Evolutionary conservation across 1,140 invertebrate species (phyloP), one percentile per base, ranked within the genome.

Genomic region (Drosophila obscura): DNA sequence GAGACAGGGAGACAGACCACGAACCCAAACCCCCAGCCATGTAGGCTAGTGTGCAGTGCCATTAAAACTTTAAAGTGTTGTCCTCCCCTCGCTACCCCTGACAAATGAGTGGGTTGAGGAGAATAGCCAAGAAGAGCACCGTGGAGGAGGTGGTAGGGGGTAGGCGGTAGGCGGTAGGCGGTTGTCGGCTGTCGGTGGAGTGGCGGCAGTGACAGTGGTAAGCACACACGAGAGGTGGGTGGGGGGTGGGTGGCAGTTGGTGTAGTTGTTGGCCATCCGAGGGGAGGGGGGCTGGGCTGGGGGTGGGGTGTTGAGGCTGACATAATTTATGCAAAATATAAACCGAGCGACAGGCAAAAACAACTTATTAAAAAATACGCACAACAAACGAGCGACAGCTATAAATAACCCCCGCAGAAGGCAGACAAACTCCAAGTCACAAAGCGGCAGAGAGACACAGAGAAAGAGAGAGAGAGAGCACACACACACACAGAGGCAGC

Each of bases 281-380:
- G 41, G 2, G 11, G 35, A 3, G 35, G 15, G 64, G 8, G 16
- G 1, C 48, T 13, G 15, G 6, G n/a, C 19, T 19, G 13, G 9
- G 5, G 48, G 19, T 35, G 59, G 77, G 35, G 35, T 11, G 65
- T 60, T 75, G 63, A 43, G 53, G 63, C 73, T 71, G 69, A 82
- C 82, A 85, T 85, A 85, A 85, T 85, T 85, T 87, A 85, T 85
- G 81, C 74, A 85, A 71, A 81, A 87, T 78, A 85, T 87, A 78
- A 81, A 76, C 80, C 76, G 28, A 84, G 75, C 65, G 75, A 83
- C 80, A 75, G 60, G 71, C 71, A 75, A 78, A 77, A 74, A 69
- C 83, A 88, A 87, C 83, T 87, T 87, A 79, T 87, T 79, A 78
- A 82, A 82, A 77, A 87, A 64, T 59, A 63, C 57, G 41, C 31